Base-by-base conservation (phyloP, 2,113 vertebrate genomes). In the Pagrus major region DNA sequence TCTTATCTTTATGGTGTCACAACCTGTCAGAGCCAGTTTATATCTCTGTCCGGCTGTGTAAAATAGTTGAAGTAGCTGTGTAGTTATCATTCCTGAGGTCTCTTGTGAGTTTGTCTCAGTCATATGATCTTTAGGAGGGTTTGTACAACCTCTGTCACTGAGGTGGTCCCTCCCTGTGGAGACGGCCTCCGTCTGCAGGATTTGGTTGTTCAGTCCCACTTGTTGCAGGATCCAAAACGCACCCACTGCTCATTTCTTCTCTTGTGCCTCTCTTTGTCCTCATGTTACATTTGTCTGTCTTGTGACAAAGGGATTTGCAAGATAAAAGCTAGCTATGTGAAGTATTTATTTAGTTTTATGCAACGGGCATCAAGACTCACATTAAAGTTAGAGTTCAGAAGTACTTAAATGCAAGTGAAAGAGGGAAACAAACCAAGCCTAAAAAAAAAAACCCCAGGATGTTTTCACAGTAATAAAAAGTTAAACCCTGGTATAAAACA, bases 1-100 rank as follows among this genome's bases (percentile, higher is more conserved):
- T 58, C 58, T n/a, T 6, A 6, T 55, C 5, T 10, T 31, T 35
- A 11, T 15, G 37, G 4, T 5, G 25, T 71, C 25, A 3, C 31
- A 10, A 2, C 10, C 52, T 66, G 75, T 85, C 71, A 49, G 46
- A 44, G 2, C 6, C 11, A 0, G 55, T 51, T 56, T 49, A 54
- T 21, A 35, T 72, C 33, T 65, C 60, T 68, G 69, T 88, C 66
- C 15, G 25, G 23, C 77, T 65, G 37, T 18, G 60, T 58, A 7
- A 71, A 63, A 52, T n/a, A 64, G 54, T 39, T 1, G n/a, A 25
- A 68, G 73, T 71, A 14, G 66, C 60, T 21, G 54, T 87, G 80
- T 76, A 71, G 80, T 83, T 86, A 65, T 80, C 86, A 82, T 88
- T 78, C 87, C 83, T 82, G 71, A 77, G 81, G 78, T 76, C 75